Conservation (phyloP, 2,797 vertebrate species). For the Denticeps clupeoides region DNA sequence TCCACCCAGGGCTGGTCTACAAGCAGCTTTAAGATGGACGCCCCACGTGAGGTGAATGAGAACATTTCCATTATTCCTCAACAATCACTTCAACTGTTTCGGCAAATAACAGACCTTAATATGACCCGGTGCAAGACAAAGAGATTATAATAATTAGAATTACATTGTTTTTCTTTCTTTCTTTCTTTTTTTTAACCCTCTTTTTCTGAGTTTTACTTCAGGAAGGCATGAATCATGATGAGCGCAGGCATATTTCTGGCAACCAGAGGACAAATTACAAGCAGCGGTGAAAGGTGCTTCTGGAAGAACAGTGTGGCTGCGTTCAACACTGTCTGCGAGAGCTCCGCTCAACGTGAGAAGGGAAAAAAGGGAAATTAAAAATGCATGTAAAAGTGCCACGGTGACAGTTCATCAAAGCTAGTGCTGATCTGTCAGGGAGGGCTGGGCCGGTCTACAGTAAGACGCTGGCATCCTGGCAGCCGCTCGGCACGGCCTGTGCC, state of each 20-base stretch:
- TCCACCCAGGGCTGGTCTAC: conserved; percentile 58
- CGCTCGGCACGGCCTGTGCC: conserved; percentile 11
- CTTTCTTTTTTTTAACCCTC: too few species aligned
- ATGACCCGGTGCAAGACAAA: not conserved
- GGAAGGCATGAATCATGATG: too few species aligned
- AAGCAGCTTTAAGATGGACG: conserved; percentile 52
- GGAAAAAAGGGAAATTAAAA: conserved; percentile 39
- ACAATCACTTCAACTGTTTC: conserved; percentile 48
- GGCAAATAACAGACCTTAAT: conserved; percentile 36
- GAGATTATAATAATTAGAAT: not conserved
- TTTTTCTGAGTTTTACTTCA: too few species aligned
- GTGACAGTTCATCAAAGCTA: conserved; percentile 35
- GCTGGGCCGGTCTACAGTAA: conserved; percentile 25
- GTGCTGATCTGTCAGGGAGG: conserved; percentile 31
- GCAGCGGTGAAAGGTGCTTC: too few species aligned
- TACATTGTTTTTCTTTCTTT: too few species aligned
- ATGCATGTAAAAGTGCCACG: conserved; percentile 32
- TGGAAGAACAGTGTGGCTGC: too few species aligned
- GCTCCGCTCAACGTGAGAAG: too few species aligned
- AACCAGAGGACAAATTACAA: too few species aligned
- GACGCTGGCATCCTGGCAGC: conserved; percentile 4
- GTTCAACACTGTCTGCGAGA: too few species aligned
- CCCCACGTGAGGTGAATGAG: conserved; percentile 61
- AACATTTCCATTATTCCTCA: conserved; percentile 59
- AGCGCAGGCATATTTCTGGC: too few species aligned